Percentiles rank a stretch among this genome's conserved stretches.
phyloP scores from a whole-genome alignment of 2,888 invertebrate species.

The Pheosia gnoma region DNA sequence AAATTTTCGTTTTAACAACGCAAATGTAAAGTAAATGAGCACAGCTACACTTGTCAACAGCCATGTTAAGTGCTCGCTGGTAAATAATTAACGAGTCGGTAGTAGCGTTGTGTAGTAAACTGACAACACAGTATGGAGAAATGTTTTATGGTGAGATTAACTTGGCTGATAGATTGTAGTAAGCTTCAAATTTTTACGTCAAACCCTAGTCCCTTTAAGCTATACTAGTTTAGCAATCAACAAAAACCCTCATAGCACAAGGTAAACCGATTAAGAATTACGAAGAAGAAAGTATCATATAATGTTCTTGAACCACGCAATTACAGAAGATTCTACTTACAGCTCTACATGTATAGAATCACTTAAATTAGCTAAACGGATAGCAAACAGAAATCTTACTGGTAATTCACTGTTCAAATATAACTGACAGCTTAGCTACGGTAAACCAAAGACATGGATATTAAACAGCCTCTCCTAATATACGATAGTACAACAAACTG shows the following conservation, averaged over 20 bases:
- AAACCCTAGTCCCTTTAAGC: not conserved
- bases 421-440: not conserved
- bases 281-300: no score
- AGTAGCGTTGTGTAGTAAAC: slow-evolving; percentile 33
- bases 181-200: not conserved
- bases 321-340: no score
- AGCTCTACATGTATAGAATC: no score
- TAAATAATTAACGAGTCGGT: slow-evolving; percentile 37
- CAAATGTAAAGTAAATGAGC: slow-evolving; percentile 44
- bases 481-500: slow-evolving; percentile 23
- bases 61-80: slow-evolving; percentile 40
- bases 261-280: no score
- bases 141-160: not conserved
- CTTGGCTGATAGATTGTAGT: not conserved
- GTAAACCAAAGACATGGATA: not conserved
- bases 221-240: no score
- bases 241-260: no score
- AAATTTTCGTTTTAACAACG: slow-evolving; percentile 34
- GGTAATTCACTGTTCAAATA: not conserved
- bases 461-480: slow-evolving; percentile 23
- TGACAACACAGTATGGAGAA: slow-evolving; percentile 20
- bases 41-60: slow-evolving; percentile 53
- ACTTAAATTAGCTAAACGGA: no score
- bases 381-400: not conserved
- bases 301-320: no score